Evolutionary conservation across 2,797 vertebrate genomes (phyloP).

Genomic region (Hydrolagus colliei): DNA sequence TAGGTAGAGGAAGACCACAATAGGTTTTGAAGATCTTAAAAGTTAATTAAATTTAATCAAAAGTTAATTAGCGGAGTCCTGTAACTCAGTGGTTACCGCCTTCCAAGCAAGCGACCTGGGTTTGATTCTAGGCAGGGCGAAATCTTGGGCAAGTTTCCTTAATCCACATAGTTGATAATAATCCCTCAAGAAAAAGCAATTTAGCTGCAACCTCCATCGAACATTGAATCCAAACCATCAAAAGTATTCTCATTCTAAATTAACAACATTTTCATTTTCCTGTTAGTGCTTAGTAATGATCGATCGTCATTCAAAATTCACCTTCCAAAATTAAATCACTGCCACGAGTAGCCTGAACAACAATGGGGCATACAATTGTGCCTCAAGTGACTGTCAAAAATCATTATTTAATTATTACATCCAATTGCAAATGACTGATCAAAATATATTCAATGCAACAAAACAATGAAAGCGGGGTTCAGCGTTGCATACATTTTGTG

Average conservation of each 20-base stretch:
- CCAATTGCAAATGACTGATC: neutral
- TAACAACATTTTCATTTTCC: neutral
- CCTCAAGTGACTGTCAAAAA: neutral
- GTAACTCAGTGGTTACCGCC: too few relatives aligned
- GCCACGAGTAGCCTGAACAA: neutral
- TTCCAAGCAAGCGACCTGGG: too few relatives aligned
- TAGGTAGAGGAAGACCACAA: too few relatives aligned
- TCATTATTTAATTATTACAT: constrained; percentile 22
- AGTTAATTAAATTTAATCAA: too few relatives aligned
- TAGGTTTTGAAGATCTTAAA: too few relatives aligned
- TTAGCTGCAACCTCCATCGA: neutral
- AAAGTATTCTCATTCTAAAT: neutral
- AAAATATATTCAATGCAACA: neutral
- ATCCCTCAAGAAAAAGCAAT: too few relatives aligned
- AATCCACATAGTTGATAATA: too few relatives aligned
- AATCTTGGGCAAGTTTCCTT: too few relatives aligned
- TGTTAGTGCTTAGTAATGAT: too few relatives aligned
- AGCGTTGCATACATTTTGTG: neutral
- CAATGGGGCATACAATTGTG: neutral
- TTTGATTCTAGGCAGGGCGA: too few relatives aligned
- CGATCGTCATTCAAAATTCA: neutral
- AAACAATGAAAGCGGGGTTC: neutral
- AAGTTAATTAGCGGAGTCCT: too few relatives aligned
- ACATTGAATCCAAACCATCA: neutral
- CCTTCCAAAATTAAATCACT: neutral